Percentiles rank a stretch among this genome's conserved stretches.
These are phyloP conservation scores for Leptodactylus fuscus DNA, from an alignment of 2,113 vertebrate genomes.

Conservation along the genomic window DNA sequence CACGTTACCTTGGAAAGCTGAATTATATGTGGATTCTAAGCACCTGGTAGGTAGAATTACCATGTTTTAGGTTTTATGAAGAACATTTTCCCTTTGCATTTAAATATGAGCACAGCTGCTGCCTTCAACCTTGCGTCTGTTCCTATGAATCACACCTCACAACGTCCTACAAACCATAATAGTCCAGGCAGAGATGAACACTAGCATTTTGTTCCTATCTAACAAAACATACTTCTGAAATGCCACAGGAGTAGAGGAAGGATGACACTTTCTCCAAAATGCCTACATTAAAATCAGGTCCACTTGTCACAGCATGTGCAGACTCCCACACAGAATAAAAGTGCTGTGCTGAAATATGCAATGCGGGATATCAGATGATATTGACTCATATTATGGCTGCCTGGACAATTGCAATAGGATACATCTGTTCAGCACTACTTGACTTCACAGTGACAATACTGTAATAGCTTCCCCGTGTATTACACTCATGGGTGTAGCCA, in stretches of 20 bases:
- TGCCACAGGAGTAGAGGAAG: neutral
- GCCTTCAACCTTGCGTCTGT: neutral
- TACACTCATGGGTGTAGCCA: neutral
- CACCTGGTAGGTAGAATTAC: slow-evolving; percentile 10
- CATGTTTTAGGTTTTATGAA: neutral
- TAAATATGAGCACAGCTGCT: neutral
- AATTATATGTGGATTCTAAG: neutral
- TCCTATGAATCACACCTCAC: slow-evolving; percentile 19
- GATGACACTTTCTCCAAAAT: neutral
- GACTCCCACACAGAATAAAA: slow-evolving; percentile 6
- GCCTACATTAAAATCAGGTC: neutral
- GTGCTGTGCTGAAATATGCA: neutral
- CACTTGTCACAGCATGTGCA: neutral
- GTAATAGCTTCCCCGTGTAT: neutral
- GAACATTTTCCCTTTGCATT: neutral
- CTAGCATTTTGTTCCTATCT: neutral
- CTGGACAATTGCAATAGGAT: neutral
- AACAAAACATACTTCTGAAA: neutral
- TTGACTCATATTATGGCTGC: neutral
- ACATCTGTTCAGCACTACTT: neutral
- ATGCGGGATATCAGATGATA: neutral
- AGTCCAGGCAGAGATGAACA: neutral
- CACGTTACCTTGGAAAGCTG: neutral
- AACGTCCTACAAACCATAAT: neutral
- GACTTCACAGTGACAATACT: neutral